Evolutionary conservation across 2,888 invertebrate genomes (phyloP), one percentile per base, ranked within the genome.

Genomic region (Cheilosia grossa): DNA sequence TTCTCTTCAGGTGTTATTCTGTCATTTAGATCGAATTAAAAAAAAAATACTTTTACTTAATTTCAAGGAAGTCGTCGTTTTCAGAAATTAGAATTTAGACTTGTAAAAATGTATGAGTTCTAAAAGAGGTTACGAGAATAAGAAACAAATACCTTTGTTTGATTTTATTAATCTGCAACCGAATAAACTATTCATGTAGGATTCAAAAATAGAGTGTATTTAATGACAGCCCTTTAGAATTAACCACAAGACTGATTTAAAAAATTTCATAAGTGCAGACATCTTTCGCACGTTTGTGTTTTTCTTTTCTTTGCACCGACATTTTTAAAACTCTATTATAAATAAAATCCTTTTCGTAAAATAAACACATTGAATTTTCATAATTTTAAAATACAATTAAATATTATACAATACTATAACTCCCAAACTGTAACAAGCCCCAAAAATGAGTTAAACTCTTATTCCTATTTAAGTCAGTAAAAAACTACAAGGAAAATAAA

Each of bases 401-500:
- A n/a, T 21, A 1, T 1, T 17, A 13, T 49, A 17, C 63, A 33
- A 5, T 13, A 33, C 17, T 49, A 44, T 54, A 13, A 42, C 37
- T 15, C 40, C 27, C 15, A 30, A 40, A 54, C 19, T 30, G 7
- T 13, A 40, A 17, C 10, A 19, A 42, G 15, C 19, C 56, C 44
- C 9, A 3, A 33, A 30, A 27, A 4, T 27, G 33, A 64, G 59
- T 66, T 66, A 73, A 72, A 79, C 1, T 27, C 47, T 19, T 42
- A 66, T 73, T 80, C 44, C 73, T 66, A 59, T 53, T 40, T 61
- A 21, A 33, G 10, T 54, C 13, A 37, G 37, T 9, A 49, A 59
- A 19, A 42, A 81, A 19, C n/a, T 13, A 61, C 21, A 49, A 51
- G 51, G 27, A 30, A 66, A 56, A 82, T 59, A 72, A 49, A 61